These are phyloP conservation scores for Latrodectus geometricus DNA, from an alignment of 1,140 invertebrate species.

Conservation along the genomic window DNA sequence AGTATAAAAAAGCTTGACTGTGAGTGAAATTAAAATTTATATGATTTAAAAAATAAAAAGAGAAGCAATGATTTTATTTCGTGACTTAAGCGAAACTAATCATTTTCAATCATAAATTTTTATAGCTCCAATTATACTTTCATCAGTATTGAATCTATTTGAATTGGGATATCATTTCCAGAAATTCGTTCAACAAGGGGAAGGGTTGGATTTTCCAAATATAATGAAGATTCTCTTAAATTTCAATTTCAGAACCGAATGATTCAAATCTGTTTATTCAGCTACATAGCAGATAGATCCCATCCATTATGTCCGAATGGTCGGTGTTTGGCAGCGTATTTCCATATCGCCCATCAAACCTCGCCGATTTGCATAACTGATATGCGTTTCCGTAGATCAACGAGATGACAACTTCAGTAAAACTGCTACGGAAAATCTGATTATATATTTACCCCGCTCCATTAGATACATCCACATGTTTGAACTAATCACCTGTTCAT, in stretches of 20 bases:
- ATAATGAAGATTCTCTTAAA: constrained; percentile 48
- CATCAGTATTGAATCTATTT: too few species aligned
- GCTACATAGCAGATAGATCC: background rate
- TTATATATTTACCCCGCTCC: constrained; percentile 50
- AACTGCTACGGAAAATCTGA: constrained; percentile 13
- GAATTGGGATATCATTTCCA: too few species aligned
- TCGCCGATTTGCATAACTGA: constrained; percentile 45
- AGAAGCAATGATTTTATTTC: too few species aligned
- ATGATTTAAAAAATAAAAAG: too few species aligned
- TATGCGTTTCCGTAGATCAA: constrained; percentile 19
- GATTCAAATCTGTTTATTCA: constrained; percentile 37
- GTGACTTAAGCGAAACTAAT: too few species aligned
- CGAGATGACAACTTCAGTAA: constrained; percentile 35
- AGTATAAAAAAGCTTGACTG: too few species aligned
- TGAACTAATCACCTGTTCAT: constrained; percentile 50
- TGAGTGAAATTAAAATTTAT: too few species aligned
- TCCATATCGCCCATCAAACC: background rate
- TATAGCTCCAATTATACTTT: too few species aligned
- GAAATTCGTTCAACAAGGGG: background rate
- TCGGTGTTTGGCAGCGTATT: background rate
- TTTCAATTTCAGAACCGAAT: constrained; percentile 44
- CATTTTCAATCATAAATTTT: too few species aligned
- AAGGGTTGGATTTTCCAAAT: background rate
- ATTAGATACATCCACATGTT: constrained; percentile 10
- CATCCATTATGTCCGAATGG: background rate